Evolutionary conservation across 2,113 vertebrate genomes (phyloP).

Genomic region (Romanogobio albipinnatus): DNA sequence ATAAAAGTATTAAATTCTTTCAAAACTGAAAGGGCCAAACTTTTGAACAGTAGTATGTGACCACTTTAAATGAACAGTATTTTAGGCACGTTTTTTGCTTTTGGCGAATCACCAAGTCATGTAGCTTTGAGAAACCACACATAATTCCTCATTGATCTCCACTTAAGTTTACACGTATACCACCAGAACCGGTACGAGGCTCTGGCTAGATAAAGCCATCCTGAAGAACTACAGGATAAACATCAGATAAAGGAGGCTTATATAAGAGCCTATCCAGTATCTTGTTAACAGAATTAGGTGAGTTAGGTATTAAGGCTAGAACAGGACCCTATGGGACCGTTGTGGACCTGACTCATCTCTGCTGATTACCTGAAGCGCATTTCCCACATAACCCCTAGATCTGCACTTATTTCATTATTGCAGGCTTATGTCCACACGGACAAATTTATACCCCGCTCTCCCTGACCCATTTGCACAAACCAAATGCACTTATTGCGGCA

Average conservation of each 20-base stretch:
- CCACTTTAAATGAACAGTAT: neutral
- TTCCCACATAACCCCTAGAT: neutral
- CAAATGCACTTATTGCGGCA: slow-evolving; percentile 1
- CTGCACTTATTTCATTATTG: slow-evolving; percentile 15
- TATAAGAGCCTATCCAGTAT: slow-evolving; percentile 28
- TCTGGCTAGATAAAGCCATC: neutral
- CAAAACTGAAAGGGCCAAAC: neutral
- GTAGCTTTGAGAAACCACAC: neutral
- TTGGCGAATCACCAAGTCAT: neutral
- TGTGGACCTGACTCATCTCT: neutral
- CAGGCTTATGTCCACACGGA: slow-evolving; percentile 22
- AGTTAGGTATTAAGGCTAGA: slow-evolving; percentile 25
- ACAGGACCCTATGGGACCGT: neutral
- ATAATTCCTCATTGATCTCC: neutral
- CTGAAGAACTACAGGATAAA: slow-evolving; percentile 12
- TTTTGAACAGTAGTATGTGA: neutral
- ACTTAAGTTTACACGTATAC: neutral
- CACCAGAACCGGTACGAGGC: neutral
- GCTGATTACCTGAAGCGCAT: slow-evolving; percentile 2
- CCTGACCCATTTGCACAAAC: slow-evolving; percentile 2
- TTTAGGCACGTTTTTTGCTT: neutral
- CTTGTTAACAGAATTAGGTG: slow-evolving; percentile 45
- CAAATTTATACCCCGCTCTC: neutral
- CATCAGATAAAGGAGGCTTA: slow-evolving; percentile 8
- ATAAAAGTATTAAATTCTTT: neutral